phyloP scores from a whole-genome alignment of 2,888 invertebrate genomes.

The Abrostola triplasia region DNA sequence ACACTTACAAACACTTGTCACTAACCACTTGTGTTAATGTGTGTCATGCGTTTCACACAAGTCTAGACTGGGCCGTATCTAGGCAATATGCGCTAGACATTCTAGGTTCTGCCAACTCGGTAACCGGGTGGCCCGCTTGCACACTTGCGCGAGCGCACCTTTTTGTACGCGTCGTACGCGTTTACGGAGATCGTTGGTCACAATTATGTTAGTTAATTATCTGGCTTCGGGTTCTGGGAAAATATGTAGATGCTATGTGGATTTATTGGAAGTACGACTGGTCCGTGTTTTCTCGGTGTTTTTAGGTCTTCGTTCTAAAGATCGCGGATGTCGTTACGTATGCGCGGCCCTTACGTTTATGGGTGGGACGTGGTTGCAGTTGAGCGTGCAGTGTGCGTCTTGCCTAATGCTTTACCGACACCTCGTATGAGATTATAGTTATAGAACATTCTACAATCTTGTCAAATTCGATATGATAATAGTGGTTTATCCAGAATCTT shows the following conservation, averaged over 20 bases:
- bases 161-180: constrained; percentile 58
- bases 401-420: constrained; percentile 7
- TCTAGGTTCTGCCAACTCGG: constrained; percentile 74
- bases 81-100: constrained; percentile 63
- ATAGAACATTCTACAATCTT: too few species aligned
- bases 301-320: constrained; percentile 45
- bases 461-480: too few species aligned
- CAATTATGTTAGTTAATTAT: constrained; percentile 63
- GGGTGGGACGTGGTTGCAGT: constrained; percentile 19
- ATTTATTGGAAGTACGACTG: constrained; percentile 45
- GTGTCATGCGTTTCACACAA: constrained; percentile 70
- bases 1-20: constrained; percentile 36
- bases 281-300: constrained; percentile 29
- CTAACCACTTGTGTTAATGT: constrained; percentile 55
- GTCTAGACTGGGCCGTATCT: constrained; percentile 61
- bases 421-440: constrained; percentile 1
- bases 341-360: constrained; percentile 29
- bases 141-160: constrained; percentile 71
- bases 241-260: constrained; percentile 46
- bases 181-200: constrained; percentile 59
- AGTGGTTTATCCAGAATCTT: too few species aligned
- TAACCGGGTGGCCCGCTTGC: constrained; percentile 83
- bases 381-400: constrained; percentile 17
- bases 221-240: constrained; percentile 38
- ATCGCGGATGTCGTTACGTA: constrained; percentile 46